A percentile compares a stretch with the other conserved stretches of the same genome.
These are phyloP conservation scores for Platycheirus rosarum DNA, from an alignment of 2,888 invertebrate species.

Conservation along the genomic window DNA sequence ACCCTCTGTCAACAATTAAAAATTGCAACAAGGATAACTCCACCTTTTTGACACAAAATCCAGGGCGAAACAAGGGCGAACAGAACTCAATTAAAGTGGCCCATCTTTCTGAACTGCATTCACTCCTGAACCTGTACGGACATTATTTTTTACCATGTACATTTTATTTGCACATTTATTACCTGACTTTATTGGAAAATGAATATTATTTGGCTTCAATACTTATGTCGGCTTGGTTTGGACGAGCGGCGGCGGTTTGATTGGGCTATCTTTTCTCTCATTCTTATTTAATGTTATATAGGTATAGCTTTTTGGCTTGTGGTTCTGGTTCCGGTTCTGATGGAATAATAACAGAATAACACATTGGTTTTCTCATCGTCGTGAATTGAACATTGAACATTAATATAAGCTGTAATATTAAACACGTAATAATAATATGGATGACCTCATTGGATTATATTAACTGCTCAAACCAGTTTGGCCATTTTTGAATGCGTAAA, in stretches of 20 bases:
- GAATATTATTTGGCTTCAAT: slow-evolving; percentile 71
- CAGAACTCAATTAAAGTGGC: no score
- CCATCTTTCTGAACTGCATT: no score
- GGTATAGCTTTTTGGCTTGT: slow-evolving; percentile 30
- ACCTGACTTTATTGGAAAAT: slow-evolving; percentile 72
- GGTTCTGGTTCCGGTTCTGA: slow-evolving; percentile 2
- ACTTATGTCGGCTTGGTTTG: slow-evolving; percentile 43
- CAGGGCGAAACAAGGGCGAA: no score
- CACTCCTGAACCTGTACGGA: no score
- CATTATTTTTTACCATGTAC: slow-evolving; percentile 72
- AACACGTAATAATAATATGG: slow-evolving; percentile 74
- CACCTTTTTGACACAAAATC: no score
- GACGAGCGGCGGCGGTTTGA: slow-evolving; percentile 1
- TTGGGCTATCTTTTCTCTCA: slow-evolving; percentile 62
- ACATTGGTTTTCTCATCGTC: slow-evolving; percentile 39
- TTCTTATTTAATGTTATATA: slow-evolving; percentile 37
- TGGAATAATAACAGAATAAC: slow-evolving; percentile 52
- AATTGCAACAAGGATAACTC: no score
- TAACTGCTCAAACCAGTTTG: slow-evolving; percentile 58
- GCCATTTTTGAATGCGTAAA: slow-evolving; percentile 24
- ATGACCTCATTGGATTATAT: slow-evolving; percentile 74
- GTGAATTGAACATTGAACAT: slow-evolving; percentile 67
- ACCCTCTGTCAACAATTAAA: no score
- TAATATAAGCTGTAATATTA: slow-evolving; percentile 73
- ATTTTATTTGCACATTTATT: slow-evolving; percentile 74